Conservation (phyloP, 1,140 invertebrate genomes). For the Paraescarpia echinospica region DNA sequence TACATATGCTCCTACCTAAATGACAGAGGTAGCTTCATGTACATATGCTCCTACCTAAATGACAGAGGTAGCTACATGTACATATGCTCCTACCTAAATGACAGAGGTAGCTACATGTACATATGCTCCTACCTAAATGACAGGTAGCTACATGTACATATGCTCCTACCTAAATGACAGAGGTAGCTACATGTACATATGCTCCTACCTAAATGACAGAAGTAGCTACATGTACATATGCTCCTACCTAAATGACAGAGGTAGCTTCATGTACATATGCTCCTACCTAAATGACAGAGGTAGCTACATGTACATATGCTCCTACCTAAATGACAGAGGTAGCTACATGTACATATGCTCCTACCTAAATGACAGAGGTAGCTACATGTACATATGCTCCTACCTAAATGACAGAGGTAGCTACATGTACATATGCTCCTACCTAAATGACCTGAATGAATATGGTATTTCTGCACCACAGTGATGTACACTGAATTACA, state of each 20-base stretch:
- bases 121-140: no score
- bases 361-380: not conserved
- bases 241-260: no score
- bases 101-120: not conserved
- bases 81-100: no score
- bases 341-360: not conserved
- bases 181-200: not conserved
- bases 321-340: not conserved
- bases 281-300: not conserved
- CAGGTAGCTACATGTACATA: not conserved
- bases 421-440: not conserved
- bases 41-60: not conserved
- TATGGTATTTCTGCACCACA: not conserved
- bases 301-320: not conserved
- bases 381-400: not conserved
- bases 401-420: not conserved
- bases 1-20: not conserved
- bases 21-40: no score
- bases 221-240: not conserved
- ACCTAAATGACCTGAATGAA: not conserved
- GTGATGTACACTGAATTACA: no score
- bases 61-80: not conserved
- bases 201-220: no score
- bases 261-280: not conserved
- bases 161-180: no score